Evolutionary conservation across 64 coral and sea anemone species (phyloP).

Genomic region (Stichodactyla helianthus): DNA sequence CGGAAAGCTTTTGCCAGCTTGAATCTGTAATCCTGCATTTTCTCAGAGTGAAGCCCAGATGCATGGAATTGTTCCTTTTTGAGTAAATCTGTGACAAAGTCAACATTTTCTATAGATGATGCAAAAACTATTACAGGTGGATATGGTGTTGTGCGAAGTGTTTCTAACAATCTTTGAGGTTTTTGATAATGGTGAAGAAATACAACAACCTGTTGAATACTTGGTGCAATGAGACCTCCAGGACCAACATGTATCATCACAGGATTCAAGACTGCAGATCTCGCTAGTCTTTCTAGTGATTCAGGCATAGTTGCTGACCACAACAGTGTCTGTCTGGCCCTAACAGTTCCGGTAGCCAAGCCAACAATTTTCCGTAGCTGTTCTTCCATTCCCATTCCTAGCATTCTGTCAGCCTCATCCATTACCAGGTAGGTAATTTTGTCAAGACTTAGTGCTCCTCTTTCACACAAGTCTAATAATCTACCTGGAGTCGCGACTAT

Average conservation of each 20-base stretch:
- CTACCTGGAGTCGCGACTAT: slow-evolving; percentile 89
- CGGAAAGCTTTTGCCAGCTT: slow-evolving; percentile 74
- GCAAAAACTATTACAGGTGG: slow-evolving; percentile 94
- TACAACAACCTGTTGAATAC: slow-evolving; percentile 76
- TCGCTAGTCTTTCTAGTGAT: slow-evolving; percentile 87
- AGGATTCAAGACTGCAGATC: slow-evolving; percentile 89
- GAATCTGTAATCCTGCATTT: slow-evolving; percentile 90
- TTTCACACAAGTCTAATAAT: slow-evolving; percentile 85
- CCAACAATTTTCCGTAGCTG: slow-evolving; percentile 92
- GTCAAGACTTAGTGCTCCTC: slow-evolving; percentile 57
- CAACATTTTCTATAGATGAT: slow-evolving; percentile 94
- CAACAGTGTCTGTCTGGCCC: slow-evolving; percentile 83
- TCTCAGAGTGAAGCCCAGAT: slow-evolving; percentile 93
- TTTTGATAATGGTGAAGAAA: slow-evolving; percentile 93
- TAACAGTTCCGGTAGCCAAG: slow-evolving; percentile 65
- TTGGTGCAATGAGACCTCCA: slow-evolving; percentile 70
- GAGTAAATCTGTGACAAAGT: slow-evolving; percentile 81
- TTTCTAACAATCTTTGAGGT: slow-evolving; percentile 68
- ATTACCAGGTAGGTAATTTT: slow-evolving; percentile 83
- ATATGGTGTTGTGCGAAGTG: slow-evolving; percentile 64
- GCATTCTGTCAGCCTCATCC: slow-evolving; percentile 97
- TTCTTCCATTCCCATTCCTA: slow-evolving; percentile 97
- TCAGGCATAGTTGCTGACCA: slow-evolving; percentile 96
- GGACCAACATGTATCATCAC: slow-evolving; percentile 92
- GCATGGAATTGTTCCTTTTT: slow-evolving; percentile 96